Base-by-base conservation (phyloP, 1,140 invertebrate genomes). In the Apis florea region DNA sequence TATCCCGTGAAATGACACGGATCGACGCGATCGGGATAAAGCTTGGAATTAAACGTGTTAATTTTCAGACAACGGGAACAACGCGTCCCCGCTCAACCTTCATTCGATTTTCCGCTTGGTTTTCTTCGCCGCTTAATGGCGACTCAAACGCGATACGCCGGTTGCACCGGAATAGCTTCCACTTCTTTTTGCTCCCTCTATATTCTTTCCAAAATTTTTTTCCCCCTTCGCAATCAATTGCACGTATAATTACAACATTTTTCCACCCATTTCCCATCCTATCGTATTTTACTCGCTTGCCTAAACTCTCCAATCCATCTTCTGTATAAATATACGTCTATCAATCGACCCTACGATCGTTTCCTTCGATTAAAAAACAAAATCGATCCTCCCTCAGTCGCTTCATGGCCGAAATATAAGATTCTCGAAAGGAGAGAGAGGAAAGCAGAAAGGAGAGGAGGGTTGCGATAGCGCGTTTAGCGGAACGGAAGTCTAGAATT, bases 401-500 rank as follows among this genome's bases (percentile, higher is more conserved):
- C 49, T 51, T 15, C 59, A n/a, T n/a, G 56, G 19, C 21, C 10
- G n/a, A 21, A 67, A 40, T 31, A 66, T 31, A 74, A 21, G 58
- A 51, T 74, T 61, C 47, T 81, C 17, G 11, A 13, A 11, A 64
- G 79, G n/a, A 66, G 63, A 69, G 56, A n/a, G n/a, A n/a, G 69
- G 63, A 63, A 47, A 17, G 49, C 13, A 21, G 5, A 9, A 24
- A 2, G 63, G 58, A 17, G 24, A 49, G 59, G 54, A 54, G 59
- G 75, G 47, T 78, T 17, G 74, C 19, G 31, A 40, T 40, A 40
- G 2, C 51, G 63, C 68, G 82, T 83, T 87, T 72, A 81, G 76
- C 64, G 47, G 61, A 74, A 83, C 85, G 85, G 76, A 86, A 86
- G 79, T 81, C 72, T 83, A 66, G 72, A 40, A 86, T 79, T 77